A percentile compares a stretch with the other conserved stretches of the same genome.
Evolutionary conservation across 1,140 invertebrate genomes (phyloP).

Genomic region (Zaprionus lachaisei): DNA sequence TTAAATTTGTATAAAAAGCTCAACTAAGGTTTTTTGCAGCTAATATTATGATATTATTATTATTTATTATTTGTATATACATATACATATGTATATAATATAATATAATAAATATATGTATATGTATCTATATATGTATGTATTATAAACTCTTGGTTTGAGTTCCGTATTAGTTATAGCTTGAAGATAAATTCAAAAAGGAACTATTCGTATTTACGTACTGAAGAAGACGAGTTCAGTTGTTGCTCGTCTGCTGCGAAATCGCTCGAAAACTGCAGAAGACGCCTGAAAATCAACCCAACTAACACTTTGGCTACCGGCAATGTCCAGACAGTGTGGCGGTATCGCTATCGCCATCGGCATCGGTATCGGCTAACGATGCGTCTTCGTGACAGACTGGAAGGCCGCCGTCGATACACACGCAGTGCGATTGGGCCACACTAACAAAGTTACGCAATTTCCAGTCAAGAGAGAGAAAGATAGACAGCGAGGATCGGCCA

Average conservation of each 20-base stretch:
- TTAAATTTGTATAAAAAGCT: too few relatives aligned
- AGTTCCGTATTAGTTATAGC: too few relatives aligned
- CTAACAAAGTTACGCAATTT: slow-evolving; percentile 72
- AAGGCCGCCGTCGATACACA: slow-evolving; percentile 35
- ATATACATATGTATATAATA: too few relatives aligned
- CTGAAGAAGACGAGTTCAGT: not conserved
- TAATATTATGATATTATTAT: too few relatives aligned
- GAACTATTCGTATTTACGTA: slow-evolving; percentile 21
- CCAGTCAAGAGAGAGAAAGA: slow-evolving; percentile 30
- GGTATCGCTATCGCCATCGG: slow-evolving; percentile 10
- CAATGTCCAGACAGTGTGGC: slow-evolving; percentile 19
- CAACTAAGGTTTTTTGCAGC: too few relatives aligned
- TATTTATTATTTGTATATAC: too few relatives aligned
- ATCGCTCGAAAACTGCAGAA: slow-evolving; percentile 26
- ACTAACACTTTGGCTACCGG: slow-evolving; percentile 21
- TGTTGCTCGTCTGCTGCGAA: not conserved
- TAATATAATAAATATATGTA: too few relatives aligned
- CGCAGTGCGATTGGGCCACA: slow-evolving; percentile 44
- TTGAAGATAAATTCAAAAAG: not conserved
- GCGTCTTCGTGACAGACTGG: slow-evolving; percentile 31
- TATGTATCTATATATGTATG: too few relatives aligned
- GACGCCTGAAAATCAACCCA: slow-evolving; percentile 45
- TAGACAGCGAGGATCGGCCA: not conserved
- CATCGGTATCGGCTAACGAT: not conserved
- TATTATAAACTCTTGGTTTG: too few relatives aligned